Percentiles rank a stretch among this genome's conserved stretches.
These are phyloP conservation scores for Aleiodes testaceus DNA, from an alignment of 2,888 invertebrate species.

Conservation along the genomic window DNA sequence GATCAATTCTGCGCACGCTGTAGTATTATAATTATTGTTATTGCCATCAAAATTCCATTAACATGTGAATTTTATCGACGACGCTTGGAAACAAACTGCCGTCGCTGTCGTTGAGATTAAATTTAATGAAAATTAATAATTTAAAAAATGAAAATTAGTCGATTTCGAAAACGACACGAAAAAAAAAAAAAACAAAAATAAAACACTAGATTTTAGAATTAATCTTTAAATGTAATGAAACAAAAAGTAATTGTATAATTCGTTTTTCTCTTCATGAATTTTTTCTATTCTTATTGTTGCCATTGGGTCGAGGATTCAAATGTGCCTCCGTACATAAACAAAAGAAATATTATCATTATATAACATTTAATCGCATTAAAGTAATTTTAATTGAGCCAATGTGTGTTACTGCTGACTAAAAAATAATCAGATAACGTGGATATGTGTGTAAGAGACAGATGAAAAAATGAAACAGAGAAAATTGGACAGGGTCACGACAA, in stretches of 20 bases:
- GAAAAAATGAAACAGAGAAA: conserved; percentile 6
- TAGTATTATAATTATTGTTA: conserved; percentile 37
- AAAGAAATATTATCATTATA: conserved; percentile 1
- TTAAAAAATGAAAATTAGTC: neutral
- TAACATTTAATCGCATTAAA: conserved; percentile 22
- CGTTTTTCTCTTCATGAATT: neutral
- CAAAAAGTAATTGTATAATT: conserved; percentile 8
- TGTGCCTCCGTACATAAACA: conserved; percentile 21
- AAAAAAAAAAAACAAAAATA: neutral
- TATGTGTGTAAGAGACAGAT: conserved; percentile 19
- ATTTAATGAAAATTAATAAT: neutral
- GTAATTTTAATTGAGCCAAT: conserved; percentile 25
- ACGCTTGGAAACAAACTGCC: conserved; percentile 35
- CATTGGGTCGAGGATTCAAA: conserved; percentile 11
- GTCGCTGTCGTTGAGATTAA: conserved; percentile 24
- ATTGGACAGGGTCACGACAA: conserved; percentile 30
- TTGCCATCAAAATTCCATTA: conserved; percentile 33
- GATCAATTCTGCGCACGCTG: conserved; percentile 19
- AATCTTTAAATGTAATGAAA: conserved; percentile 1
- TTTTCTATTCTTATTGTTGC: conserved; percentile 21
- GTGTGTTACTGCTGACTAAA: conserved; percentile 6
- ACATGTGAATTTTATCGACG: conserved; percentile 27
- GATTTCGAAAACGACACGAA: too few relatives aligned
- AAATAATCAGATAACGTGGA: neutral
- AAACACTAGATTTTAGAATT: conserved; percentile 12